Conservation (phyloP, 2,888 invertebrate genomes). For the Ectropis crepuscularia region DNA sequence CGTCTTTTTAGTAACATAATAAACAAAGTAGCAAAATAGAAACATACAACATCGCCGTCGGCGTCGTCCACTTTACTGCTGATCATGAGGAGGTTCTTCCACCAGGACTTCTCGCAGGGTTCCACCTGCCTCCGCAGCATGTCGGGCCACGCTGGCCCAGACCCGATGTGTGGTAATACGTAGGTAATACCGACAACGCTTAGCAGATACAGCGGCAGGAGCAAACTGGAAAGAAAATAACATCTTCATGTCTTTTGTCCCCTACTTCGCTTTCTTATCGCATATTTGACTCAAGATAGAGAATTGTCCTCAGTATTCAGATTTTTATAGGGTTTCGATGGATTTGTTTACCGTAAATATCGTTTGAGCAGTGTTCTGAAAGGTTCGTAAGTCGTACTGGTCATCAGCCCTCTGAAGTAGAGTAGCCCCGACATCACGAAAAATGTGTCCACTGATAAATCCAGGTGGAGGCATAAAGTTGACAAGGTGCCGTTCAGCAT, state of each 20-base stretch:
- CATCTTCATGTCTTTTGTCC: too few species aligned
- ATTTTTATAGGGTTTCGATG: too few species aligned
- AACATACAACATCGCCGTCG: too few species aligned
- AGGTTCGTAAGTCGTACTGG: conserved; percentile 5
- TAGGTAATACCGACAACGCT: not conserved
- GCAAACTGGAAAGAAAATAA: conserved; percentile 1
- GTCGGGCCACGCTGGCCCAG: conserved; percentile 2
- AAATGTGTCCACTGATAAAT: conserved; percentile 31
- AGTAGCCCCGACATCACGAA: conserved; percentile 37
- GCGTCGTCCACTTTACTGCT: conserved; percentile 1
- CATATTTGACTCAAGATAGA: too few species aligned
- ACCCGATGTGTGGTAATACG: not conserved
- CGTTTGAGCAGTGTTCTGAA: conserved; percentile 28
- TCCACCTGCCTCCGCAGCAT: not conserved
- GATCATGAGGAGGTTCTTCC: conserved; percentile 3
- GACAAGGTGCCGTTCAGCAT: not conserved
- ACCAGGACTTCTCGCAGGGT: conserved; percentile 4
- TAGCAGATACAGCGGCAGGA: not conserved
- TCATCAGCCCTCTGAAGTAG: conserved; percentile 27
- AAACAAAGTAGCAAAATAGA: too few species aligned
- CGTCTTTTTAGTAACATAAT: too few species aligned
- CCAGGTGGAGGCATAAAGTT: conserved; percentile 14
- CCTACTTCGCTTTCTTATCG: too few species aligned
- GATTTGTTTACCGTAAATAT: conserved; percentile 20
- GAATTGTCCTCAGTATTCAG: too few species aligned